phyloP scores from a whole-genome alignment of 2,888 invertebrate genomes.

The Mellilla xanthometata region DNA sequence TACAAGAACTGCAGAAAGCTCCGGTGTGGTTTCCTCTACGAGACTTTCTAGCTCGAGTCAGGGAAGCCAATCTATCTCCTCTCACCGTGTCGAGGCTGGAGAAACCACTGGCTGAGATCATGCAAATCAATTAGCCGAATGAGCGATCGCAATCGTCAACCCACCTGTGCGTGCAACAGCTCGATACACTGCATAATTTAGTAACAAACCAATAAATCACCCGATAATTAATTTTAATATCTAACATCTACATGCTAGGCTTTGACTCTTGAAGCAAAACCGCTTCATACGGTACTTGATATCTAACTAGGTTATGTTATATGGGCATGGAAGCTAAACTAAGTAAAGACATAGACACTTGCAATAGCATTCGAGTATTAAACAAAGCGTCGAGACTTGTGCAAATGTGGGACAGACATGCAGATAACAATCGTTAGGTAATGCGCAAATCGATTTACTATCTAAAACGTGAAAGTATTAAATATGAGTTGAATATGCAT shows the following conservation, averaged over 20 bases:
- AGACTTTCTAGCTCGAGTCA: constrained; percentile 54
- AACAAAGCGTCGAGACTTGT: background rate
- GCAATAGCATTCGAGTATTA: background rate
- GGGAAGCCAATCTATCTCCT: constrained; percentile 23
- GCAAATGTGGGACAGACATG: constrained; percentile 5
- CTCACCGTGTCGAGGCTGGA: constrained; percentile 31
- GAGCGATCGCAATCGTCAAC: constrained; percentile 15
- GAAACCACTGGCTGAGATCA: constrained; percentile 58
- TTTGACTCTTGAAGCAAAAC: background rate
- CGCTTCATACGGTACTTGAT: constrained; percentile 20
- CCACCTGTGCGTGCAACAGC: constrained; percentile 20
- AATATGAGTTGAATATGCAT: constrained; percentile 5
- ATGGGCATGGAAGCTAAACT: constrained; percentile 1
- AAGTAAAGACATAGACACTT: constrained; percentile 4
- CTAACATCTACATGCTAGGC: constrained; percentile 5
- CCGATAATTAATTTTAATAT: constrained; percentile 10
- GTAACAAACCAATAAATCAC: constrained; percentile 23
- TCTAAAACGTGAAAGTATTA: constrained; percentile 23
- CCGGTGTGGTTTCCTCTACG: constrained; percentile 55
- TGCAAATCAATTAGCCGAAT: constrained; percentile 39
- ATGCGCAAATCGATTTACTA: constrained; percentile 11
- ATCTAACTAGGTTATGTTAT: constrained; percentile 17
- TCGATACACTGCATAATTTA: constrained; percentile 10
- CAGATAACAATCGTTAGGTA: constrained; percentile 7
- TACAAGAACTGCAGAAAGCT: constrained; percentile 52